These are phyloP conservation scores for Candoia aspera DNA, from an alignment of 2,113 vertebrate genomes.

Conservation along the genomic window DNA sequence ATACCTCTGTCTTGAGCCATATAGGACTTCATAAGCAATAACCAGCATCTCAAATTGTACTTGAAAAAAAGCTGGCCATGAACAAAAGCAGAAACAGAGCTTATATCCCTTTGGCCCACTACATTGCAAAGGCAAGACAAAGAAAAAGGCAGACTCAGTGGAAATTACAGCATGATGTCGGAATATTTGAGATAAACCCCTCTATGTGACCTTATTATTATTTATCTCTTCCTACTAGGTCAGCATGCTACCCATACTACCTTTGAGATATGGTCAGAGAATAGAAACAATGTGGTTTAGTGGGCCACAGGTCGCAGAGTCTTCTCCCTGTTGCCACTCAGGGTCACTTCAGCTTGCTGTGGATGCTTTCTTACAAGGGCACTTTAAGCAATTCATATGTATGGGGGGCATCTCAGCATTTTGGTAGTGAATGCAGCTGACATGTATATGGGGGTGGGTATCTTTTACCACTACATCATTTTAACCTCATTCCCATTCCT, in stretches of 20 bases:
- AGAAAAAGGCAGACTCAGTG: background rate
- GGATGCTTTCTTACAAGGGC: background rate
- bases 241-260: background rate
- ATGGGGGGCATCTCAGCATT: background rate
- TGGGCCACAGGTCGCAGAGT: background rate
- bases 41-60: too few relatives aligned
- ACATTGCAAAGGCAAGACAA: background rate
- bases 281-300: background rate
- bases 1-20: too few relatives aligned
- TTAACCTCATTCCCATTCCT: background rate
- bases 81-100: background rate
- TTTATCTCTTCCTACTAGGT: background rate
- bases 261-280: background rate
- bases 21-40: too few relatives aligned
- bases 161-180: background rate
- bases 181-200: background rate
- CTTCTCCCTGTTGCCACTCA: too few relatives aligned
- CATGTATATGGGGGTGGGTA: background rate
- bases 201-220: background rate
- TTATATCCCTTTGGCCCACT: background rate
- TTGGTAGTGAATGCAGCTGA: background rate
- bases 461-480: background rate
- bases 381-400: background rate
- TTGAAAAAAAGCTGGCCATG: background rate
- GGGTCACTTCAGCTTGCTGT: background rate